Evolutionary conservation across 2,113 vertebrate species (phyloP).

Genomic region (Sciurus niger): DNA sequence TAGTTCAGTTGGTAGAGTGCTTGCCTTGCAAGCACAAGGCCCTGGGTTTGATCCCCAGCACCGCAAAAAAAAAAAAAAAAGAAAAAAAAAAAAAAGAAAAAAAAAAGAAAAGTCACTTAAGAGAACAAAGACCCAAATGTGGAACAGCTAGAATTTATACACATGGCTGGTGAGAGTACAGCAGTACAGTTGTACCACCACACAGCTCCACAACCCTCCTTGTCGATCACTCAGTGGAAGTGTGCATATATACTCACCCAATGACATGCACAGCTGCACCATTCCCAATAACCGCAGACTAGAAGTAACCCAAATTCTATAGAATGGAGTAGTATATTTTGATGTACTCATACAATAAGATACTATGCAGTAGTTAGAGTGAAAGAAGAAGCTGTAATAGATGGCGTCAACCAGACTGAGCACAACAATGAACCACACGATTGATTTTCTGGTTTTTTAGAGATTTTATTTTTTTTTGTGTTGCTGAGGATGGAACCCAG

Average conservation of each 20-base stretch:
- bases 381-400: not conserved
- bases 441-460: not conserved
- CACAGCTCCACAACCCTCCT: not conserved
- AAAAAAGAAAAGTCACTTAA: too few species aligned
- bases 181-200: not conserved
- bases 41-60: too few species aligned
- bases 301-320: not conserved
- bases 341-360: not conserved
- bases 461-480: too few species aligned
- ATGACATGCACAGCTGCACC: not conserved
- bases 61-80: too few species aligned
- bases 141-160: not conserved
- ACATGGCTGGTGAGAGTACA: not conserved
- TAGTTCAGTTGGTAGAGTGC: too few species aligned
- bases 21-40: too few species aligned
- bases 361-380: not conserved
- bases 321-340: not conserved
- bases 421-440: not conserved
- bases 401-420: not conserved
- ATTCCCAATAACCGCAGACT: not conserved
- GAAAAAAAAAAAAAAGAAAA: too few species aligned
- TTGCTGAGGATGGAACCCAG: too few species aligned
- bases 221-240: not conserved
- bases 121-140: not conserved
- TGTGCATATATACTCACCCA: not conserved